These are phyloP conservation scores for Ceriagrion tenellum DNA, from an alignment of 2,888 invertebrate species.

Conservation along the genomic window DNA sequence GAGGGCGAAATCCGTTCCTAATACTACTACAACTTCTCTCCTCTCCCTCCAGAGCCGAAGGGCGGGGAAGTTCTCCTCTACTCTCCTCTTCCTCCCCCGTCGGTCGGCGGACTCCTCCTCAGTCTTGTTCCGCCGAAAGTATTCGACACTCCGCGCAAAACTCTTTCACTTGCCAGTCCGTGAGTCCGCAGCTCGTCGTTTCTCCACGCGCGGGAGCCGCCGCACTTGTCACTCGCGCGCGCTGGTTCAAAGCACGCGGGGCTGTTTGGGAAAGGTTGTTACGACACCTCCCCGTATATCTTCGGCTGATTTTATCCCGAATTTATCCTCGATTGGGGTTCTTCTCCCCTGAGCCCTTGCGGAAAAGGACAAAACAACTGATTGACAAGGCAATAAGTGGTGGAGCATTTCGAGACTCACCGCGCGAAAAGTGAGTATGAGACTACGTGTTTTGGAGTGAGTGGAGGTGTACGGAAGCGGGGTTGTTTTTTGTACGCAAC, in stretches of 20 bases:
- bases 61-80: not conserved
- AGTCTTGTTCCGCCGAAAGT: not conserved
- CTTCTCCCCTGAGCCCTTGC: not conserved
- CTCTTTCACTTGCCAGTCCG: no score
- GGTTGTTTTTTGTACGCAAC: not conserved
- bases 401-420: not conserved
- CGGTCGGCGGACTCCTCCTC: not conserved
- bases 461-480: not conserved
- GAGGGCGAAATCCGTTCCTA: not conserved
- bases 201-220: no score
- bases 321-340: not conserved
- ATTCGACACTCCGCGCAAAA: no score
- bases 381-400: not conserved
- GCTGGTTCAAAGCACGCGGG: not conserved
- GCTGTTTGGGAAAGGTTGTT: not conserved
- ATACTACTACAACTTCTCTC: not conserved
- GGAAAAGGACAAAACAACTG: not conserved
- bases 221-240: no score
- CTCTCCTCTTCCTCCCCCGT: not conserved
- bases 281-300: not conserved
- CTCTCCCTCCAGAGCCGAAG: not conserved
- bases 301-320: not conserved
- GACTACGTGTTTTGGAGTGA: conserved; percentile 1
- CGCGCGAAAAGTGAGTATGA: conserved; percentile 25
- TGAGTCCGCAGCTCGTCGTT: not conserved